Percentiles rank a stretch among this genome's conserved stretches.
Conservation (phyloP, 1,140 invertebrate species). For the Pentalonia nigronervosa region DNA sequence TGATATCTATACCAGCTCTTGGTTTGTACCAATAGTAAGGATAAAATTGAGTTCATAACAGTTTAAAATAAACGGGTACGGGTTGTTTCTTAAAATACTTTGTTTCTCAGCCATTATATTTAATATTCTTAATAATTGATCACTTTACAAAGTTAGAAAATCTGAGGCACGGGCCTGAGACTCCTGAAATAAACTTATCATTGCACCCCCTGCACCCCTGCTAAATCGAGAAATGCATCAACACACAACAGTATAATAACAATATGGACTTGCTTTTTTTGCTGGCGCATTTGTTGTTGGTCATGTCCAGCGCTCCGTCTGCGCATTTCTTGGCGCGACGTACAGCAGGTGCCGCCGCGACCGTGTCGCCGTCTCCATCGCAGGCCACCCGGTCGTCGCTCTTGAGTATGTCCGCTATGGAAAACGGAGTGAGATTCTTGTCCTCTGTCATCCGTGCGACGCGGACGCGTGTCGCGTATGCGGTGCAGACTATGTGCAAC, state of each 20-base stretch:
- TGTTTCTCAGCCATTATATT: too few relatives aligned
- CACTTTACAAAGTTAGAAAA: too few relatives aligned
- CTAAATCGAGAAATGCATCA: too few relatives aligned
- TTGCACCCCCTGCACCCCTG: too few relatives aligned
- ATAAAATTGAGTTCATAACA: too few relatives aligned
- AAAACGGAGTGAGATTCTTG: slow-evolving; percentile 55
- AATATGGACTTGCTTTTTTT: slow-evolving; percentile 38
- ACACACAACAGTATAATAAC: not conserved
- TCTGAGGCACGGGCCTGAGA: too few relatives aligned
- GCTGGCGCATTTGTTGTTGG: not conserved
- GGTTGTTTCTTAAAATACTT: too few relatives aligned
- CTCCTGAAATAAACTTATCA: too few relatives aligned
- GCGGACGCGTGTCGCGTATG: not conserved
- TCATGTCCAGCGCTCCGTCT: slow-evolving; percentile 41
- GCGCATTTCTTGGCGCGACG: not conserved
- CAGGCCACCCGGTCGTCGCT: not conserved
- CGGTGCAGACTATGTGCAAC: not conserved
- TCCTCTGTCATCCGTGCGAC: slow-evolving; percentile 44
- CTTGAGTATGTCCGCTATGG: slow-evolving; percentile 53
- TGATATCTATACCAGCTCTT: too few relatives aligned
- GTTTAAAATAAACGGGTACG: too few relatives aligned
- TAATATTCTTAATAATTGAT: too few relatives aligned
- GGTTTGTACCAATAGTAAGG: too few relatives aligned
- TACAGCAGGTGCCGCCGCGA: not conserved
- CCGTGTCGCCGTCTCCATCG: not conserved